These are phyloP conservation scores for Dendronephthya gigantea DNA, from an alignment of 64 coral and sea anemone genomes.

Conservation along the genomic window DNA sequence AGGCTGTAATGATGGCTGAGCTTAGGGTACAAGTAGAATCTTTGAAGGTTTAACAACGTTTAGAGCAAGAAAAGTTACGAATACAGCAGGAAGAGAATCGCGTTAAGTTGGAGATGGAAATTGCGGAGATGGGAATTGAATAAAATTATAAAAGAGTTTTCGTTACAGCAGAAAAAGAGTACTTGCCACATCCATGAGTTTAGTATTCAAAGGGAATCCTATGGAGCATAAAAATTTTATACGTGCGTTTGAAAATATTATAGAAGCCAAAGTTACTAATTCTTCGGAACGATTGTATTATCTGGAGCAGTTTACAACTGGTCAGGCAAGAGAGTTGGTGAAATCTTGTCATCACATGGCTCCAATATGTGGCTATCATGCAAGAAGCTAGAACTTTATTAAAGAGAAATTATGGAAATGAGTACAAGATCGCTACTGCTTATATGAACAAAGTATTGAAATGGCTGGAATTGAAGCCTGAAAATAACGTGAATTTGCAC, in stretches of 20 bases:
- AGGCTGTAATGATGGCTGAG: neutral
- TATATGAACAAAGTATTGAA: neutral
- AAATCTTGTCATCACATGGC: conserved; percentile 26
- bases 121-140: neutral
- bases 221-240: too few relatives aligned
- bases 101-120: neutral
- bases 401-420: conserved; percentile 17
- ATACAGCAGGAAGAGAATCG: neutral
- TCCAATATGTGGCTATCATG: neutral
- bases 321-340: conserved; percentile 21
- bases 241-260: conserved; percentile 30
- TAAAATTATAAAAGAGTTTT: too few relatives aligned
- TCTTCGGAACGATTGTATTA: conserved; percentile 11
- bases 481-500: neutral
- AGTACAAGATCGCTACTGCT: neutral
- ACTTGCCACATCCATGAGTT: too few relatives aligned
- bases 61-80: neutral
- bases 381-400: conserved; percentile 16
- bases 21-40: neutral
- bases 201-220: too few relatives aligned
- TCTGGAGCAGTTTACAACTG: conserved; percentile 32
- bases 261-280: conserved; percentile 19
- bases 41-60: neutral
- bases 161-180: too few relatives aligned
- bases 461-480: neutral